Percentiles rank a stretch among this genome's conserved stretches.
Evolutionary conservation across 2,797 vertebrate species (phyloP).

Genomic region (Sebastiscus tertius): DNA sequence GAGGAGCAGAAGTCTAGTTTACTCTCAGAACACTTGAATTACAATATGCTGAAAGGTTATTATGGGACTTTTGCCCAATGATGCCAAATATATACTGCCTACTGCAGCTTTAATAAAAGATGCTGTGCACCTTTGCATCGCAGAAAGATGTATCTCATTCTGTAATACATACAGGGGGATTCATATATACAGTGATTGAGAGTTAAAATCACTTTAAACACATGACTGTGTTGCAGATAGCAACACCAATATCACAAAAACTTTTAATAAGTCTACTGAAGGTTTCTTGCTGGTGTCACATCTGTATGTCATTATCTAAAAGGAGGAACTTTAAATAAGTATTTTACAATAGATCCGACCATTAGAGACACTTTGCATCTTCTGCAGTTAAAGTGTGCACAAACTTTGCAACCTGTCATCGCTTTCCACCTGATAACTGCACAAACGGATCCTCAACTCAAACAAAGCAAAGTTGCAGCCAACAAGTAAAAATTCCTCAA

Average conservation of each 20-base stretch:
- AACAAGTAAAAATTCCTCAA: neutral
- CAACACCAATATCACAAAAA: neutral
- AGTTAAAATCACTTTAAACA: neutral
- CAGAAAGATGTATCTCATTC: neutral
- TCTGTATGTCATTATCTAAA: neutral
- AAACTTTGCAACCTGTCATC: constrained; percentile 3
- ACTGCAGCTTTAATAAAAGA: neutral
- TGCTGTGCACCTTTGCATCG: neutral
- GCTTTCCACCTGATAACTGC: neutral
- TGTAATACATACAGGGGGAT: neutral
- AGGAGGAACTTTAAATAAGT: neutral
- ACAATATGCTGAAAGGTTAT: too few relatives aligned
- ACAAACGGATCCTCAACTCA: neutral
- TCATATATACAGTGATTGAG: neutral
- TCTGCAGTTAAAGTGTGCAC: neutral
- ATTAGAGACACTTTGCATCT: neutral
- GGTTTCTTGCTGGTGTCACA: neutral
- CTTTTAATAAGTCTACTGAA: neutral
- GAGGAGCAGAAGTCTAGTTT: accelerated
- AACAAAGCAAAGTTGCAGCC: neutral
- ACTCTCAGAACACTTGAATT: too few relatives aligned
- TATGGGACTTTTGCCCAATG: too few relatives aligned
- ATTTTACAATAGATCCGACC: neutral
- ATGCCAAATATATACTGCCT: too few relatives aligned
- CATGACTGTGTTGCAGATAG: too few relatives aligned